Base-by-base conservation (phyloP, 2,113 vertebrate species). In the Python bivittatus region DNA sequence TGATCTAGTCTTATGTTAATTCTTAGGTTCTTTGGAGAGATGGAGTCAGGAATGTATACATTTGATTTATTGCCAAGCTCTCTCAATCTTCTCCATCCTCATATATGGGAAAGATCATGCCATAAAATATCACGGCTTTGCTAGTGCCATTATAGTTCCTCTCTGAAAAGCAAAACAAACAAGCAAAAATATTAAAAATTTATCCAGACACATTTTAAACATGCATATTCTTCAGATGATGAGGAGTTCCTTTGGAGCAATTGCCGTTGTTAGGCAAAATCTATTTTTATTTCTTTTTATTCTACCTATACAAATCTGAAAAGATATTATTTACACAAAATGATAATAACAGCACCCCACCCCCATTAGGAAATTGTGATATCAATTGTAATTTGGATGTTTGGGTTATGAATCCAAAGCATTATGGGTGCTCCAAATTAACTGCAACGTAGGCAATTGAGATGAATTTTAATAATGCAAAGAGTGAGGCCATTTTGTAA, bases 171-270 rank as follows among this genome's bases (percentile, higher is more conserved):
- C 86, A 86, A 8, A 48, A 89, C 89, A 92, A 68, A 68, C 56
- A 6, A 9, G 3, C n/a, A 22, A 15, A 33, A 85, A 61, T 83
- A 95, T 96, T 96, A 95, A 94, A 95, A 96, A 93, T 95, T 91
- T 87, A 94, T 93, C 91, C 94, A 88, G 90, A 25, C 53, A 92
- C 88, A 83, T 92, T 95, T 91, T 96, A 93, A 95, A 93, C 92
- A 94, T 88, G 95, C 91, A 96, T 95, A 93, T 95, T 92, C 93
- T 95, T 95, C 93, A 91, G 86, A 88, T 93, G 93, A 86, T 54
- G 91, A 94, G 83, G 12, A 52, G 93, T 56, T 95, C 90, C 93
- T 93, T 8, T 92, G 92, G 91, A 95, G 91, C 91, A 58, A 88
- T 93, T 94, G 91, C 56, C 23, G 12, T 89, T 60, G 84, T 58